A percentile compares a stretch with the other conserved stretches of the same genome.
Evolutionary conservation across 2,113 vertebrate species (phyloP).

Genomic region (Pelvicachromis taeniatus): DNA sequence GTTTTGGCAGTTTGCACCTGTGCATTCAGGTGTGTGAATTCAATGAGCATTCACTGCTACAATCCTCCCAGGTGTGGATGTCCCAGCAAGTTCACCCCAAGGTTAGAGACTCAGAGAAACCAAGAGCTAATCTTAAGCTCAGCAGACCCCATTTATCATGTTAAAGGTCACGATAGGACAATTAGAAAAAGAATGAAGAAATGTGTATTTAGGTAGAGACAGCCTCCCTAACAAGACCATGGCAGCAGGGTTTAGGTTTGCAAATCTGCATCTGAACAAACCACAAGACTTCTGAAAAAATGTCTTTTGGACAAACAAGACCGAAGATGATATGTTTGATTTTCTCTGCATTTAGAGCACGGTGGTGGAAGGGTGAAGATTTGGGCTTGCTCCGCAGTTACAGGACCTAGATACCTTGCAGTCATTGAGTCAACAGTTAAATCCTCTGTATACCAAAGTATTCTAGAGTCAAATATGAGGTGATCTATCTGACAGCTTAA

Average conservation of each 20-base stretch:
- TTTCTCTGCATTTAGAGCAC: background rate
- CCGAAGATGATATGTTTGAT: background rate
- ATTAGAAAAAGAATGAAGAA: background rate
- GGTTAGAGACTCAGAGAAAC: background rate
- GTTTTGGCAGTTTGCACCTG: background rate
- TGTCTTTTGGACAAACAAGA: background rate
- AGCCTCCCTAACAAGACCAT: background rate
- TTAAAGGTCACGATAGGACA: background rate
- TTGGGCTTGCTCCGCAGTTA: background rate
- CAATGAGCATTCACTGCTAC: background rate
- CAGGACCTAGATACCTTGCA: background rate
- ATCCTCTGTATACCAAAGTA: background rate
- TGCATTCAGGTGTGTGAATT: background rate
- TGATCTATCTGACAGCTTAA: background rate
- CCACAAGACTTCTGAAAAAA: background rate
- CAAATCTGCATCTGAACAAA: background rate
- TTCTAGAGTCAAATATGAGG: background rate
- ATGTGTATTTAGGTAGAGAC: background rate
- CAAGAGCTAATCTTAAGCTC: background rate
- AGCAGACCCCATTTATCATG: background rate
- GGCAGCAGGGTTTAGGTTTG: background rate
- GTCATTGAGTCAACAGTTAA: background rate
- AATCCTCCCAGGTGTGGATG: background rate
- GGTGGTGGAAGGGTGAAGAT: rapidly evolving
- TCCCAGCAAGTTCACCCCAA: background rate